Evolutionary conservation across 2,888 invertebrate genomes (phyloP).

Genomic region (Andrena haemorrhoa): DNA sequence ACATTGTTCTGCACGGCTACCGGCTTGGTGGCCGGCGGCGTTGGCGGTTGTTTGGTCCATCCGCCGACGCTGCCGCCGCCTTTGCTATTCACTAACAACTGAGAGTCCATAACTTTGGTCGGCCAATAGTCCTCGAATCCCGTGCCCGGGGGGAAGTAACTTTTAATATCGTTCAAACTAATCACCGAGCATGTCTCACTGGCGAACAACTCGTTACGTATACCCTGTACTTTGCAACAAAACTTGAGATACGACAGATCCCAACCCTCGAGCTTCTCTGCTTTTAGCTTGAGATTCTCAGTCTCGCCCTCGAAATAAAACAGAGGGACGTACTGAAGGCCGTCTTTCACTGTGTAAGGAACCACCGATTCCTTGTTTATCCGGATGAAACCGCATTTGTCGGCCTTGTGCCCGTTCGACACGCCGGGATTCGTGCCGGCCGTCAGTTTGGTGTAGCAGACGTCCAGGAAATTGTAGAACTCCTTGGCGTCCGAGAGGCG

Average conservation of each 20-base stretch:
- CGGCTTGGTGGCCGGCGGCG: constrained; percentile 87
- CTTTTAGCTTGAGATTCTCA: constrained; percentile 95
- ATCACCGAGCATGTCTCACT: constrained; percentile 96
- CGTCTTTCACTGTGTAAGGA: constrained; percentile 94
- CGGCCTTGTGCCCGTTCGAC: constrained; percentile 83
- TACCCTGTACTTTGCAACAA: constrained; percentile 97
- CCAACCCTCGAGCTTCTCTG: constrained; percentile 95
- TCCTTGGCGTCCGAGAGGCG: constrained; percentile 94
- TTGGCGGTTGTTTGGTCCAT: constrained; percentile 92
- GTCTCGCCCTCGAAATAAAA: constrained; percentile 97
- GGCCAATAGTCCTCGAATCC: constrained; percentile 98
- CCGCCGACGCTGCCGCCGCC: constrained; percentile 88
- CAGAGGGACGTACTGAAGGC: constrained; percentile 95
- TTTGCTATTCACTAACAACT: constrained; percentile 90
- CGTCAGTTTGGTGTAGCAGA: constrained; percentile 94
- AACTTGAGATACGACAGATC: constrained; percentile 96
- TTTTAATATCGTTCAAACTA: constrained; percentile 95
- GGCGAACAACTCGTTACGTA: constrained; percentile 95
- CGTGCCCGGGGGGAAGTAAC: constrained; percentile 95
- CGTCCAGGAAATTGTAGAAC: constrained; percentile 95
- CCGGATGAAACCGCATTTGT: constrained; percentile 95
- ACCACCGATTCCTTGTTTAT: constrained; percentile 97
- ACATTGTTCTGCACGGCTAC: constrained; percentile 76
- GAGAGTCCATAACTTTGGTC: constrained; percentile 93
- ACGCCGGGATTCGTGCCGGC: constrained; percentile 89